These are phyloP conservation scores for Xenopus petersii DNA, from an alignment of 2,797 vertebrate species.

Conservation along the genomic window DNA sequence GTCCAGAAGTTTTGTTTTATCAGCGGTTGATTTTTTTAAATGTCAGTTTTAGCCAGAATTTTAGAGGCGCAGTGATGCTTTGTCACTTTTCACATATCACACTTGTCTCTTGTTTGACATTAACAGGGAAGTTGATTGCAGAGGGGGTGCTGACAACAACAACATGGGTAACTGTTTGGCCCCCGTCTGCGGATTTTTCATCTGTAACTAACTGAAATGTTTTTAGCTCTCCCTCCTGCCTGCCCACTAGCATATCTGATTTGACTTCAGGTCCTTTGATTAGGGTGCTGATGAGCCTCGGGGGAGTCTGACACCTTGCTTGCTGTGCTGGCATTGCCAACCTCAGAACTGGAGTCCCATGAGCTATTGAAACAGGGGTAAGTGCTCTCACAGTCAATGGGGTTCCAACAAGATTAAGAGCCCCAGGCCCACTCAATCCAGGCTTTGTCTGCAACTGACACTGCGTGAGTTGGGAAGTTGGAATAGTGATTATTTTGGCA, in stretches of 20 bases:
- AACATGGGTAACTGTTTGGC: slow-evolving; percentile 74
- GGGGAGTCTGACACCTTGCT: slow-evolving; percentile 66
- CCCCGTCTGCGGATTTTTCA: slow-evolving; percentile 67
- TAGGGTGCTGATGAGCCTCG: slow-evolving; percentile 66
- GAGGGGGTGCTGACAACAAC: slow-evolving; percentile 75
- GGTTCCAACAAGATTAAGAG: slow-evolving; percentile 85
- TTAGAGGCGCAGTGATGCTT: slow-evolving; percentile 45
- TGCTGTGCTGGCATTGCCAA: slow-evolving; percentile 80
- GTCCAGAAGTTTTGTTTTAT: slow-evolving; percentile 3
- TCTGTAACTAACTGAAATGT: slow-evolving; percentile 74
- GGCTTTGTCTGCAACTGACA: slow-evolving; percentile 88
- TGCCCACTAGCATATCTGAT: slow-evolving; percentile 60
- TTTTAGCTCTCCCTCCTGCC: slow-evolving; percentile 69
- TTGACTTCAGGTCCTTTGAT: slow-evolving; percentile 73
- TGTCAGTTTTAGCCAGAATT: slow-evolving; percentile 39
- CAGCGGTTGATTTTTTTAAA: slow-evolving; percentile 2
- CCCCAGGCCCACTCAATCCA: slow-evolving; percentile 66
- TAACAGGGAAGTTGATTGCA: slow-evolving; percentile 66
- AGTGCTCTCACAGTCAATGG: slow-evolving; percentile 81
- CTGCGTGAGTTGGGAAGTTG: slow-evolving; percentile 85
- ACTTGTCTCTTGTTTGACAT: slow-evolving; percentile 74
- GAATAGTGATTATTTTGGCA: slow-evolving; percentile 97
- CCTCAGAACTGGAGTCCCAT: slow-evolving; percentile 86
- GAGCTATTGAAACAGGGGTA: slow-evolving; percentile 77
- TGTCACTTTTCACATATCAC: slow-evolving; percentile 69